phyloP scores from a whole-genome alignment of 2,113 vertebrate species.

The Rhinolophus ferrumequinum region DNA sequence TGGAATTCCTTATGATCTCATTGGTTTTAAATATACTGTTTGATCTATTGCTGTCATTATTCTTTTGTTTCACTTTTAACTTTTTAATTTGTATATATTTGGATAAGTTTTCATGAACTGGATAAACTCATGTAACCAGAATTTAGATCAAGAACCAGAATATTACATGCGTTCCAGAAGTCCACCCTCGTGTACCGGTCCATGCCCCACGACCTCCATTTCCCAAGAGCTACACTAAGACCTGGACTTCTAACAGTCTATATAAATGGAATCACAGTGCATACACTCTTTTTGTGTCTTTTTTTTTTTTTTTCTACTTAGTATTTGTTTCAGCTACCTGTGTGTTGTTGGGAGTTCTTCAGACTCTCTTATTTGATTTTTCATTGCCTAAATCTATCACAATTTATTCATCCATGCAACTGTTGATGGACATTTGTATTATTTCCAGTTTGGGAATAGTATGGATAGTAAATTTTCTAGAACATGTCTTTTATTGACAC shows the following conservation, averaged over 20 bases:
- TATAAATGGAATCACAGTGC: background rate
- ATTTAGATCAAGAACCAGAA: background rate
- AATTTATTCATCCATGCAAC: background rate
- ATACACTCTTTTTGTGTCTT: background rate
- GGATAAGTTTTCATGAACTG: background rate
- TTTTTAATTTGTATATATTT: background rate
- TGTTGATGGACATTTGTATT: background rate
- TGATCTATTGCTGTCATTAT: fast-evolving
- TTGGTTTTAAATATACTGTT: too few species aligned
- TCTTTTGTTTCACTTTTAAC: background rate
- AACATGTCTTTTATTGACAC: background rate
- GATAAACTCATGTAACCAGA: background rate
- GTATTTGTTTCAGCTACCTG: background rate
- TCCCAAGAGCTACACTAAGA: background rate
- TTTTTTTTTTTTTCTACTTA: background rate
- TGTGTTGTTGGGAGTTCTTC: background rate
- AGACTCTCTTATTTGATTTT: background rate
- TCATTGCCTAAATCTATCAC: background rate
- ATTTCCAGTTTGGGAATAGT: background rate
- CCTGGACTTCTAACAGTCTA: background rate
- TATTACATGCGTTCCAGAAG: background rate
- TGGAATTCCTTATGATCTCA: fast-evolving
- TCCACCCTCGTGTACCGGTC: fast-evolving
- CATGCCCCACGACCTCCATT: fast-evolving
- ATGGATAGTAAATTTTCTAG: background rate